phyloP scores from a whole-genome alignment of 92 coral and sea anemone species.

The Heliopora coerulea region DNA sequence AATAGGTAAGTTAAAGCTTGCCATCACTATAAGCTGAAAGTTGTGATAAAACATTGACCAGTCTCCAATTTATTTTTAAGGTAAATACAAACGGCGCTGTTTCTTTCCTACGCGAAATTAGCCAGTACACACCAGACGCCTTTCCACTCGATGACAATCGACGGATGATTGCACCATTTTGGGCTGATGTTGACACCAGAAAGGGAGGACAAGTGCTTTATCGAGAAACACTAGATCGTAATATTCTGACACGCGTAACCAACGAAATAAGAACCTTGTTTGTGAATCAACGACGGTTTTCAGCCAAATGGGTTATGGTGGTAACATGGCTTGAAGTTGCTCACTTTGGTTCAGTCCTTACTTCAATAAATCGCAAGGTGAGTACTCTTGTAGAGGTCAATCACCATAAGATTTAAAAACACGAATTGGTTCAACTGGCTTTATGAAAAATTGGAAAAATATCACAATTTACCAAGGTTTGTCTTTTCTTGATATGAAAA shows the following conservation, averaged over 20 bases:
- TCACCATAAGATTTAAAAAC: too few species aligned
- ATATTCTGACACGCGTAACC: constrained; percentile 47
- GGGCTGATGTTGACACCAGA: constrained; percentile 80
- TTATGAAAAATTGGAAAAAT: too few species aligned
- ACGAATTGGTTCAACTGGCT: too few species aligned
- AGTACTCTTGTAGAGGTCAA: too few species aligned
- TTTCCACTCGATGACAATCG: constrained; percentile 47
- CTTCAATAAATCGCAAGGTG: too few species aligned
- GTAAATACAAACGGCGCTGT: constrained; percentile 47
- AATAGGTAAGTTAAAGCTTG: too few species aligned
- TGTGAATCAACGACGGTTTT: constrained; percentile 49
- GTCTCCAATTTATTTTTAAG: constrained; percentile 13
- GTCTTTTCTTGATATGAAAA: too few species aligned
- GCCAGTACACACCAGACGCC: constrained; percentile 19
- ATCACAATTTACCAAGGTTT: too few species aligned
- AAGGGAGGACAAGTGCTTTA: constrained; percentile 78
- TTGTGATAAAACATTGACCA: too few species aligned
- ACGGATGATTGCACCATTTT: constrained; percentile 69
- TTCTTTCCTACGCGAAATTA: constrained; percentile 46
- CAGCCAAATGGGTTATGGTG: constrained; percentile 67
- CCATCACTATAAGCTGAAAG: too few species aligned
- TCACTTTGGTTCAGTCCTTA: too few species aligned
- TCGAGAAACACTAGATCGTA: constrained; percentile 50
- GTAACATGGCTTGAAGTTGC: constrained; percentile 81
- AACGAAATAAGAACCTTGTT: constrained; percentile 58